Evolutionary conservation across 2,888 invertebrate species (phyloP).

Genomic region (Drosophila emarginata): DNA sequence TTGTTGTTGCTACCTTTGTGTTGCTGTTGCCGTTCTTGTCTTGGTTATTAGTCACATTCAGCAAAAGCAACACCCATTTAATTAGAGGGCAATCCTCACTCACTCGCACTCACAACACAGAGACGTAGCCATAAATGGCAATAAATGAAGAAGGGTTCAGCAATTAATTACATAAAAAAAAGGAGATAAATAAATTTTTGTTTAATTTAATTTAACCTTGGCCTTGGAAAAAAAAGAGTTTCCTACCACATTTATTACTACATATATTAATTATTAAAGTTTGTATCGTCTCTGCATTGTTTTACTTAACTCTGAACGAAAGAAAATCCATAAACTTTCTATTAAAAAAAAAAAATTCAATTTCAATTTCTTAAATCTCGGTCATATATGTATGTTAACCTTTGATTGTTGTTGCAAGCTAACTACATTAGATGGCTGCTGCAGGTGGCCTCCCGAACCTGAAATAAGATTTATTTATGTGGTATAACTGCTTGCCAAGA

Average conservation of each 20-base stretch:
- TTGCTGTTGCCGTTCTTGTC: conserved; percentile 30
- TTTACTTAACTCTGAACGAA: neutral
- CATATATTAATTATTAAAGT: too few relatives aligned
- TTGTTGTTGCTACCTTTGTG: conserved; percentile 9
- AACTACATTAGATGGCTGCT: conserved; percentile 24
- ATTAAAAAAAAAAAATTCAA: conserved; percentile 34
- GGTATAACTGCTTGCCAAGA: conserved; percentile 30
- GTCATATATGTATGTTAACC: conserved; percentile 28
- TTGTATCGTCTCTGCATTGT: too few relatives aligned
- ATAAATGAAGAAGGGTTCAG: too few relatives aligned
- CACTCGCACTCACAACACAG: conserved; percentile 13
- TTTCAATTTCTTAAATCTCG: conserved; percentile 27
- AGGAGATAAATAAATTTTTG: too few relatives aligned
- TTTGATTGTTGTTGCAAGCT: conserved; percentile 37
- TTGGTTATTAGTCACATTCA: conserved; percentile 68
- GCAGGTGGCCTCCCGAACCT: conserved; percentile 40
- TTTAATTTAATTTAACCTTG: too few relatives aligned
- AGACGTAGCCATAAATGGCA: neutral
- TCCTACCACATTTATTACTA: too few relatives aligned
- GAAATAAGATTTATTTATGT: conserved; percentile 70
- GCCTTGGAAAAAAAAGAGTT: too few relatives aligned
- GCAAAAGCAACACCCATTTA: conserved; percentile 65
- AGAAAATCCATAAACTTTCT: conserved; percentile 46
- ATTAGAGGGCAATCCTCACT: conserved; percentile 57
- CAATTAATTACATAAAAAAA: too few relatives aligned